A percentile compares a stretch with the other conserved stretches of the same genome.
These are phyloP conservation scores for Nebria salina DNA, from an alignment of 2,888 invertebrate genomes.

Conservation along the genomic window DNA sequence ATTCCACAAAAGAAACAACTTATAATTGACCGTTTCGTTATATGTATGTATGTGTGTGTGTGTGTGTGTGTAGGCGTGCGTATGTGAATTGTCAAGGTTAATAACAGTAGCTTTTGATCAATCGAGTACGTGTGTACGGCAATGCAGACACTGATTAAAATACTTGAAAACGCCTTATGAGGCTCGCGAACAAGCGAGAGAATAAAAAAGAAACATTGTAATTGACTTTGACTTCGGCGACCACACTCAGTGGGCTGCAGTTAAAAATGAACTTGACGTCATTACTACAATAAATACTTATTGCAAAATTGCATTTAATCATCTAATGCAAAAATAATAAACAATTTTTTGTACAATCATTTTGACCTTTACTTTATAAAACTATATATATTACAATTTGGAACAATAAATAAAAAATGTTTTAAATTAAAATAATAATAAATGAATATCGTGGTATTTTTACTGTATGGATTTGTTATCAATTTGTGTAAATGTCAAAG, in stretches of 20 bases:
- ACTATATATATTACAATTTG: too few relatives aligned
- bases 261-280: neutral
- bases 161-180: neutral
- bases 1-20: neutral
- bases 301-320: neutral
- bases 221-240: neutral
- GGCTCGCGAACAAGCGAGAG: neutral
- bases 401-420: too few relatives aligned
- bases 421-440: too few relatives aligned
- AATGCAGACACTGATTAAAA: neutral
- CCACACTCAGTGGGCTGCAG: neutral
- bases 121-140: neutral
- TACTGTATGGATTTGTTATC: conserved; percentile 29
- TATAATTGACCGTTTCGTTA: neutral
- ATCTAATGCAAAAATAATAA: conserved; percentile 15
- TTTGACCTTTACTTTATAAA: too few relatives aligned
- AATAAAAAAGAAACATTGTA: neutral
- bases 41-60: neutral
- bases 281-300: neutral
- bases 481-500: conserved; percentile 41
- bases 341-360: too few relatives aligned
- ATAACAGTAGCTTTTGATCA: neutral
- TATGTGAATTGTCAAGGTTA: neutral
- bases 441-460: too few relatives aligned
- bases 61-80: neutral